Percentiles rank a stretch among this genome's conserved stretches.
These are phyloP conservation scores for Periparus ater DNA, from an alignment of 2,797 vertebrate genomes.

Conservation along the genomic window DNA sequence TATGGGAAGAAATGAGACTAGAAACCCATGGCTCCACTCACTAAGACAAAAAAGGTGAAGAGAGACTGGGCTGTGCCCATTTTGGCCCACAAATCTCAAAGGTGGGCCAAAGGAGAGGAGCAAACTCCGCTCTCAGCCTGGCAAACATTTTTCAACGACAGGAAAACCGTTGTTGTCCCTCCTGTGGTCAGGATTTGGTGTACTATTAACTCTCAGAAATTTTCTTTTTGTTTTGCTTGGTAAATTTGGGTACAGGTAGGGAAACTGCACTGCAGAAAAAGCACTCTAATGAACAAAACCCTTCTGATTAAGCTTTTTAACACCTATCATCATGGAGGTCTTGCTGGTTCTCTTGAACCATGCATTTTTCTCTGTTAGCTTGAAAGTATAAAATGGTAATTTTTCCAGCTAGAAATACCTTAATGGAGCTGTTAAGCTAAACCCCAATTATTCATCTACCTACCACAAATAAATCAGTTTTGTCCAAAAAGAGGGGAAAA, in stretches of 20 bases:
- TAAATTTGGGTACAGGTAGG: background rate
- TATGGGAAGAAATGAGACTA: background rate
- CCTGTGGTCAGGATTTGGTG: background rate
- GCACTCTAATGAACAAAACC: background rate
- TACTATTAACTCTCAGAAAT: background rate
- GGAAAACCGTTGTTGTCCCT: fast-evolving
- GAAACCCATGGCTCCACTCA: background rate
- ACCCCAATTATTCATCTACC: conserved; percentile 21
- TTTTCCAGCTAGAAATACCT: conserved; percentile 40
- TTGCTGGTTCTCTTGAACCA: background rate
- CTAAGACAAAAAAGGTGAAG: background rate
- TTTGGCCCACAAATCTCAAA: background rate
- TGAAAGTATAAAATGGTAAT: conserved; percentile 3
- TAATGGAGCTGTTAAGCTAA: conserved; percentile 33
- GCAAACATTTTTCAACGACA: fast-evolving
- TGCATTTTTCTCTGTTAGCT: background rate
- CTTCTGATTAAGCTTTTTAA: conserved; percentile 15
- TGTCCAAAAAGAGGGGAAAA: background rate
- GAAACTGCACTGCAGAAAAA: background rate
- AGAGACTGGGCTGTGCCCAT: background rate
- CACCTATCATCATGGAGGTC: background rate
- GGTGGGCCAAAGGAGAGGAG: background rate
- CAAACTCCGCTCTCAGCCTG: background rate
- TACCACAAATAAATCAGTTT: conserved; percentile 45
- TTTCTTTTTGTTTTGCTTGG: background rate